Evolutionary conservation across 2,113 vertebrate genomes (phyloP), one percentile per base, ranked within the genome.

Genomic region (Suncus etruscus): DNA sequence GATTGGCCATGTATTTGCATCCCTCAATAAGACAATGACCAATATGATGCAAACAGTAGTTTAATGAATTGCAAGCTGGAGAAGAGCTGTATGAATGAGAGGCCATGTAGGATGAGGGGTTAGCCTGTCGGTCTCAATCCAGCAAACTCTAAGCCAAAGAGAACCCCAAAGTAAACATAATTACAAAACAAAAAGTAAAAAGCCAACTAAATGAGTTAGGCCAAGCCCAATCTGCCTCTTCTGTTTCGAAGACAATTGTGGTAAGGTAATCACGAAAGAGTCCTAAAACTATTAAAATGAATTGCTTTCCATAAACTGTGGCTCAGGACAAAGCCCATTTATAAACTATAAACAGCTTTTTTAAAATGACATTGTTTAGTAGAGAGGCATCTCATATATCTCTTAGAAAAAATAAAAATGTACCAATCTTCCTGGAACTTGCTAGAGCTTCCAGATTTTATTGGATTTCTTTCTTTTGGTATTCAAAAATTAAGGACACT

Each of bases 221-320:
- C 25, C 31, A 92, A 81, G 16, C 3, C 47, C 76, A 77, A 78
- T 14, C 1, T 54, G 22, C 29, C 82, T 66, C 65, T 4, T 11
- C 3, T 25, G 22, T 31, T 16, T 86, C 70, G 58, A 11, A 50
- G 9, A 50, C 72, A 45, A 58, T 65, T 51, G 3, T 73, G 76
- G 66, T 70, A 47, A 82, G 11, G 10, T 76, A 32, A 75, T 31
- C 11, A 54, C 29, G 31, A 72, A 50, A 84, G 25, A 72, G n/a
- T 39, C 3, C 32, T 68, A 50, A 72, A 82, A 81, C 4, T 50
- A n/a, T 58, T 72, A 87, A 70, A 83, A 39, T 75, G 10, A 79
- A 73, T 74, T 58, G 32, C 86, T 90, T 51, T 45, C 29, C 66
- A 90, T 87, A 76, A 86, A 63, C 29, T 18, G 20, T 3, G 65